Conservation (phyloP, 1,140 invertebrate species). For the Cydia pomonella region DNA sequence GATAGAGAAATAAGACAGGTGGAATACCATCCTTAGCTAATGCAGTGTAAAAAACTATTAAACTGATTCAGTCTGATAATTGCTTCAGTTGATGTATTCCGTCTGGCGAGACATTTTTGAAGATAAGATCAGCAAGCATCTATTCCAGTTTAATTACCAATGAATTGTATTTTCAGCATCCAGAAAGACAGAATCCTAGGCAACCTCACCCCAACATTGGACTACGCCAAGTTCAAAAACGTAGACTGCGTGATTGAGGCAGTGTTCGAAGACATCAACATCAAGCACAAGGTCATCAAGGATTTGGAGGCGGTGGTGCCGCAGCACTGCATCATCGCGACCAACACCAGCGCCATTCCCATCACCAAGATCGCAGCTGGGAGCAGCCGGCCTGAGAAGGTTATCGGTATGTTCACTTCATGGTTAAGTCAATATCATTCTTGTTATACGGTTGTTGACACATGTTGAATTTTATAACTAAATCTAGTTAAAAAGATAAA, state of each 20-base stretch:
- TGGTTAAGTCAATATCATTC: slow-evolving; percentile 19
- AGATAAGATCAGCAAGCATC: too few species aligned
- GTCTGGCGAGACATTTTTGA: too few species aligned
- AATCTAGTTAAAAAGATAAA: too few species aligned
- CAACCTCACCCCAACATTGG: slow-evolving; percentile 89
- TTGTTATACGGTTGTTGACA: too few species aligned
- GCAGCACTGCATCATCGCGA: slow-evolving; percentile 96
- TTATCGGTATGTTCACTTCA: slow-evolving; percentile 81
- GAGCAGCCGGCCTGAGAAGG: slow-evolving; percentile 96
- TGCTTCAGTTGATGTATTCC: too few species aligned
- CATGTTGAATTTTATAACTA: too few species aligned
- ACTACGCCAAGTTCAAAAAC: slow-evolving; percentile 93
- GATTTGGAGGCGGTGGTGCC: slow-evolving; percentile 95
- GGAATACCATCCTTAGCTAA: too few species aligned
- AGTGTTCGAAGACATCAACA: slow-evolving; percentile 97
- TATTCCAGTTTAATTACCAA: background rate
- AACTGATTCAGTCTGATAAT: too few species aligned
- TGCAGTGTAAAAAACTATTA: too few species aligned
- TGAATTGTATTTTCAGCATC: slow-evolving; percentile 76
- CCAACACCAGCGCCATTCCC: slow-evolving; percentile 99
- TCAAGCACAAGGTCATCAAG: slow-evolving; percentile 98
- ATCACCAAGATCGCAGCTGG: slow-evolving; percentile 97
- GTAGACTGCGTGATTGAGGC: slow-evolving; percentile 99
- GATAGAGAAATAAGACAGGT: too few species aligned
- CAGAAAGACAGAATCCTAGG: slow-evolving; percentile 91